A percentile compares a stretch with the other conserved stretches of the same genome.
Evolutionary conservation across 2,113 vertebrate species (phyloP).

Genomic region (Callopanchax toddi): DNA sequence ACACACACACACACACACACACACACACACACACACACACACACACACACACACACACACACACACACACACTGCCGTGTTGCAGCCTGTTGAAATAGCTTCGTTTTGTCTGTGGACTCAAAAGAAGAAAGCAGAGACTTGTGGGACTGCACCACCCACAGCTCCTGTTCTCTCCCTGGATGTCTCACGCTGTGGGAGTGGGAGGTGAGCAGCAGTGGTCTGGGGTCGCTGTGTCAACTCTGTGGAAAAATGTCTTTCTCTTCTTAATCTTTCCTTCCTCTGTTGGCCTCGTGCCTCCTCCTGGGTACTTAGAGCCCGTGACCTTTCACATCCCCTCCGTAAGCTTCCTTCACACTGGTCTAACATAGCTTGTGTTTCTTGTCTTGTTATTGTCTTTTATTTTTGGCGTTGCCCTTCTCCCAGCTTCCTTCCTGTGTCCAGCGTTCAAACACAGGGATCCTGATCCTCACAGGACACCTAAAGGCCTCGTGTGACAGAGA

Average conservation of each 20-base stretch:
- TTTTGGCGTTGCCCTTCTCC: conserved; percentile 29
- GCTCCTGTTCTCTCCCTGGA: conserved; percentile 34
- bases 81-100: conserved; percentile 4
- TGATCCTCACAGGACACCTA: no score
- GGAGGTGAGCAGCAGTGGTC: conserved; percentile 49
- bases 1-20: neutral
- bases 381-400: conserved; percentile 36
- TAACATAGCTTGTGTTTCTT: conserved; percentile 46
- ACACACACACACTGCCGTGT: neutral
- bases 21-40: neutral
- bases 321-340: conserved; percentile 62
- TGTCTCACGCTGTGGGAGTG: conserved; percentile 47
- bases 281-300: conserved; percentile 46
- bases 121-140: conserved; percentile 25
- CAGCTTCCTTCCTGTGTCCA: conserved; percentile 21
- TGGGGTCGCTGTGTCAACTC: conserved; percentile 53
- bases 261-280: conserved; percentile 60
- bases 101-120: conserved; percentile 33
- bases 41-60: neutral
- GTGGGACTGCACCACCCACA: conserved; percentile 36
- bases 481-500: no score
- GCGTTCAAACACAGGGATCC: conserved; percentile 2
- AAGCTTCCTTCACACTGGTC: conserved; percentile 57
- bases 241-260: conserved; percentile 60
- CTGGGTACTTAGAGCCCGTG: conserved; percentile 42